Base-by-base conservation (phyloP, 2,888 invertebrate species). In the Xanthia togata region DNA sequence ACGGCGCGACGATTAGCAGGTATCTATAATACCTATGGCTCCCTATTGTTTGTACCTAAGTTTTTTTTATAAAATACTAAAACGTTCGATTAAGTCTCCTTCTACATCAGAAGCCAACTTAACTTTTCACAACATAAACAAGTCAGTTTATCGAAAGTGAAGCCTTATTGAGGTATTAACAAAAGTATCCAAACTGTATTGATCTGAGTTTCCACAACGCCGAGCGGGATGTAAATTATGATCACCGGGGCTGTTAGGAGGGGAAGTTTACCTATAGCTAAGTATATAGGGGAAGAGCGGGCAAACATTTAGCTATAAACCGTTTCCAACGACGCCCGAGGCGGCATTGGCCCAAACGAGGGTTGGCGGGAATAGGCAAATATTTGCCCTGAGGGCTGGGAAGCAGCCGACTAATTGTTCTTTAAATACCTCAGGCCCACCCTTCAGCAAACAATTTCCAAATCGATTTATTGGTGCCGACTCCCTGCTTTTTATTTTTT, bases 351-450 rank as follows among this genome's bases (percentile, higher is more conserved):
- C 87, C 92, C 90, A 91, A 93, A 91, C 93, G 94, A 95, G 95
- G 96, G 96, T 95, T 95, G 96, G 96, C 95, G 96, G 96, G 94
- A 96, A 96, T 91, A 93, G 93, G 92, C 95, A 95, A 96, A 96
- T 95, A 96, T 96, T 96, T 96, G 94, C 91, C 93, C 91, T 89
- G 90, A 94, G 95, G 95, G 95, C 93, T 94, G 95, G 92, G 92
- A 93, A 94, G 95, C 95, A 94, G 92, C 93, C 95, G 94, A 95
- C 96, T 96, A 96, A 96, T 96, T 96, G 96, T 94, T 95, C 95
- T 96, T 96, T 96, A 96, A 96, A 96, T 96, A 96, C 94, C 94
- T 91, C 93, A 88, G 91, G 90, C 94, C 94, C 93, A 94, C 95
- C 95, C 95, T 94, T 92, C 87, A 83, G 91, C 93, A 96, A 96